Conservation (phyloP, 1,140 invertebrate species). For the Cepaea nemoralis region DNA sequence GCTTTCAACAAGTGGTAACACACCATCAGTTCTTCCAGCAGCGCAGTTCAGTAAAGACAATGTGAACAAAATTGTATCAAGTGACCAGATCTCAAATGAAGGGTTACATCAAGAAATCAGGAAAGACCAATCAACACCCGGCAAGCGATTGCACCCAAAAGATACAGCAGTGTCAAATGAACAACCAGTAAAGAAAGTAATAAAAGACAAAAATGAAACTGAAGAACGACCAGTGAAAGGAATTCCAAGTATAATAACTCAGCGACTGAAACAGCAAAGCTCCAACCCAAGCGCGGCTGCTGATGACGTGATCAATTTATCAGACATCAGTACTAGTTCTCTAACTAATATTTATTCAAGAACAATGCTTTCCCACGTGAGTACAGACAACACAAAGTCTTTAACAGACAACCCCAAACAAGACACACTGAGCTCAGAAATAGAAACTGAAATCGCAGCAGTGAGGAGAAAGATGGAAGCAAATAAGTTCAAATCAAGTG, state of each 20-base stretch:
- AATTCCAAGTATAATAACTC: constrained; percentile 45
- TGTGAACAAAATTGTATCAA: background rate
- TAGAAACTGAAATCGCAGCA: constrained; percentile 39
- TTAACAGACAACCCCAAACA: background rate
- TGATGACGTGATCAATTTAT: background rate
- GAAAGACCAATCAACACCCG: background rate
- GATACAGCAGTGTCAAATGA: background rate
- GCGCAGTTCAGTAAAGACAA: background rate
- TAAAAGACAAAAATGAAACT: background rate
- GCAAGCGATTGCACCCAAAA: background rate
- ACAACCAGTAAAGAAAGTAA: background rate
- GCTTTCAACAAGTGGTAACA: background rate
- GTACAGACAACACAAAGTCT: background rate
- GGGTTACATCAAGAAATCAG: background rate
- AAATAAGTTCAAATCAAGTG: constrained; percentile 13
- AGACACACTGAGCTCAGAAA: constrained; percentile 14
- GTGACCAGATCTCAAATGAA: background rate
- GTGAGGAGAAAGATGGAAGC: constrained; percentile 37
- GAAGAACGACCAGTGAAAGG: constrained; percentile 41
- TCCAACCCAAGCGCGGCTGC: constrained; percentile 6
- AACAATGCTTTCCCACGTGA: constrained; percentile 15
- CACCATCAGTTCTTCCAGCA: background rate
- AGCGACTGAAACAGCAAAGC: constrained; percentile 43
- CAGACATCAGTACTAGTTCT: background rate
- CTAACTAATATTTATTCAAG: background rate